Conservation (phyloP, 2,113 vertebrate genomes). For the Zapus hudsonius region DNA sequence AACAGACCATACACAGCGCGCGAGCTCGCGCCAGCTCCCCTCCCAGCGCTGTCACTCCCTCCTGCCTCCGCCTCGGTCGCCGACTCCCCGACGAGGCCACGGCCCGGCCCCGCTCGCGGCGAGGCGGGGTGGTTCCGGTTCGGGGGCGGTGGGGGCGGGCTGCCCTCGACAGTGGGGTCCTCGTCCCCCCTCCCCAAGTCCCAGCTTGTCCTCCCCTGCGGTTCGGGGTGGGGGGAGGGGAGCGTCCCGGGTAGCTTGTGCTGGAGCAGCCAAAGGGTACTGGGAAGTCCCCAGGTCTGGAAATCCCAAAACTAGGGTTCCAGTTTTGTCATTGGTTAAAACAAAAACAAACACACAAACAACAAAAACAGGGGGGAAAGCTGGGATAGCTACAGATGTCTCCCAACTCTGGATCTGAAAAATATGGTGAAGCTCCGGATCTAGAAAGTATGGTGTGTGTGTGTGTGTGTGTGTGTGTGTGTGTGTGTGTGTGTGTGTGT, state of each 20-base stretch:
- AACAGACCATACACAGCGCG: conserved; percentile 79
- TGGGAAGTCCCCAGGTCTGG: conserved; percentile 59
- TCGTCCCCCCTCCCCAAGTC: background rate
- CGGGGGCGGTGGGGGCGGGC: background rate
- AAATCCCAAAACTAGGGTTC: conserved; percentile 58
- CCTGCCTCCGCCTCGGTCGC: conserved; percentile 61
- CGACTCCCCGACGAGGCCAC: conserved; percentile 18
- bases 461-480: background rate
- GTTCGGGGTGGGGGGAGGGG: background rate
- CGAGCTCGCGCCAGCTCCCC: conserved; percentile 74
- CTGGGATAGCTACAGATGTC: background rate
- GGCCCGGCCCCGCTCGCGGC: background rate
- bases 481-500: background rate
- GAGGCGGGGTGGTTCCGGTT: background rate
- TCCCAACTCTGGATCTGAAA: background rate
- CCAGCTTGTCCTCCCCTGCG: background rate
- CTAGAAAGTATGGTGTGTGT: background rate
- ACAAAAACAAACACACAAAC: background rate
- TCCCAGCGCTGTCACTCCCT: conserved; percentile 55
- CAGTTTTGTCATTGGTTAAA: conserved; percentile 24
- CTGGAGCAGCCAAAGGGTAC: background rate
- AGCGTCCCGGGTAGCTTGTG: background rate
- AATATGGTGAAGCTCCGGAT: background rate
- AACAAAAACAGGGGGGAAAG: background rate
- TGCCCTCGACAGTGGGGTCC: conserved; percentile 58